Base-by-base conservation (phyloP, 2,888 invertebrate species). In the Odontocerum albicorne region DNA sequence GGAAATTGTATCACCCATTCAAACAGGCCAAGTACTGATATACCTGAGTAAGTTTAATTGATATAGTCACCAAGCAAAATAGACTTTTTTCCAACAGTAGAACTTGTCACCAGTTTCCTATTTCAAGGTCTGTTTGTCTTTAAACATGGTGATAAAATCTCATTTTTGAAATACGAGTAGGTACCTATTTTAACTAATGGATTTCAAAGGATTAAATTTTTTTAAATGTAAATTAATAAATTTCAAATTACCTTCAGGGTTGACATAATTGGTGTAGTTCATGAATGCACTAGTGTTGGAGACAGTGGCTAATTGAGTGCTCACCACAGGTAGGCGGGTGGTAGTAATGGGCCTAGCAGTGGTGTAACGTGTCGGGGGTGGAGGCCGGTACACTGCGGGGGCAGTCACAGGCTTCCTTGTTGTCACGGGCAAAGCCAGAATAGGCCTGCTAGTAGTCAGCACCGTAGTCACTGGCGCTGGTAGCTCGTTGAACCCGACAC, bases 241-340 rank as follows among this genome's bases (percentile, higher is more conserved):
- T n/a, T n/a, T n/a, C n/a, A n/a, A 27, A 7, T 72, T 67, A 81
- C 82, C 82, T 64, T 76, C 74, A 19, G 75, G 69, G 66, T 81
- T 75, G 6, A 81, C 80, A 60, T 77, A 72, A 72, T 82, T 67
- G 66, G 83, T 66, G 73, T 77, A 66, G 70, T 82, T 68, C 70
- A 72, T 12, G 65, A 54, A 65, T 10, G 76, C 73, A 64, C 80
- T 75, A 65, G 71, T 68, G 70, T 69, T 13, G 72, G 72, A 52
- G 67, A 66, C 10, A 71, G 63, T 10, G 70, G 66, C 39, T 71
- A 61, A 60, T 57, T 66, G 42, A 55, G 63, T 53, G 15, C 39
- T 20, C 19, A 27, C 8, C 50, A 33, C 4, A 3, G 70, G 67
- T 1, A 66, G 62, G 4, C 65, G 39, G 2, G 67, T 65, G 1